A percentile compares a stretch with the other conserved stretches of the same genome.
Evolutionary conservation across 2,888 invertebrate genomes (phyloP).

Genomic region (Leucophenga montana): DNA sequence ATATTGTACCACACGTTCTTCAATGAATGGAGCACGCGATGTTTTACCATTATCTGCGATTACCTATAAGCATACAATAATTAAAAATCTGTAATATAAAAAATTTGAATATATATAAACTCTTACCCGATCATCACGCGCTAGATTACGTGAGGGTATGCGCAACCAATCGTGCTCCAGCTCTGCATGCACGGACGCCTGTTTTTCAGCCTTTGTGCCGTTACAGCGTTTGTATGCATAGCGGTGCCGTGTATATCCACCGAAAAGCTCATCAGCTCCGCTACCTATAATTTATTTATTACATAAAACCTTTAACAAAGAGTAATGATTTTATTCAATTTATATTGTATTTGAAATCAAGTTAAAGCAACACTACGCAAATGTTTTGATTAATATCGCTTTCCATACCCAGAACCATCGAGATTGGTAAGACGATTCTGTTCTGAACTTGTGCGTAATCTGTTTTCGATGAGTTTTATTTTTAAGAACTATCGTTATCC

Average conservation of each 20-base stretch:
- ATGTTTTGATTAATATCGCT: no score
- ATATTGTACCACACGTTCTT: conserved; percentile 81
- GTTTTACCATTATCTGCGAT: conserved; percentile 77
- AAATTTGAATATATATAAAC: background rate
- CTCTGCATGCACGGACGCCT: conserved; percentile 78
- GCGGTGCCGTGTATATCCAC: conserved; percentile 93
- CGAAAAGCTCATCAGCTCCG: conserved; percentile 98
- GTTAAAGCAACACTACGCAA: no score
- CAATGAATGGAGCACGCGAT: conserved; percentile 86
- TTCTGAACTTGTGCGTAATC: no score
- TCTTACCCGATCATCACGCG: conserved; percentile 92
- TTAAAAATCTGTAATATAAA: no score
- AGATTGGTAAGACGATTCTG: no score
- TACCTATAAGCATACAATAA: no score
- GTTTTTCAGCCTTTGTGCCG: conserved; percentile 73
- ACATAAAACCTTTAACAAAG: no score
- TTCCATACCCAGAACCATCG: no score
- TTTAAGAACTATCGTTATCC: no score
- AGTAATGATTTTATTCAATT: no score
- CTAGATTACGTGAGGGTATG: conserved; percentile 92
- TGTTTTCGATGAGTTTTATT: no score
- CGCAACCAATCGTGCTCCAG: conserved; percentile 86
- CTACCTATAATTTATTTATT: conserved; percentile 77
- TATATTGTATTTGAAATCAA: no score
- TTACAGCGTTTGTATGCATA: conserved; percentile 78